Base-by-base conservation (phyloP, 1,140 invertebrate genomes). In the Acromyrmex heyeri region DNA sequence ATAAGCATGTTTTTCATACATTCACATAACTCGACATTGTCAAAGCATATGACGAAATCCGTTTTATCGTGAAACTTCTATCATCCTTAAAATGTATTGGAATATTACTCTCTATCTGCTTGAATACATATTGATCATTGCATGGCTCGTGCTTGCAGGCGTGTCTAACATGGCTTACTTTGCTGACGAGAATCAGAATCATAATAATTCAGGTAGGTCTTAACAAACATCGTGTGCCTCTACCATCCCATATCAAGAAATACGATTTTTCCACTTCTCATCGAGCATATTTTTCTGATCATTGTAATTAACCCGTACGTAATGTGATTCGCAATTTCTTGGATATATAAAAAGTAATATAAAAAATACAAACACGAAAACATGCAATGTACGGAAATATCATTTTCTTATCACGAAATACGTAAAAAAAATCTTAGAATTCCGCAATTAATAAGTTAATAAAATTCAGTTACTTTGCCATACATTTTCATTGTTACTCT, bases 151-250 rank as follows among this genome's bases (percentile, higher is more conserved):
- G 94, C 94, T 94, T 95, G 90, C 93, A 94, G 95, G 94, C 92
- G 94, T 95, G 88, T 95, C 94, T 94, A 96, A 96, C 92, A 95
- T 94, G 93, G 94, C 94, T 94, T 95, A 95, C 94, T 96, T 95
- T 94, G 94, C 95, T 94, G 95, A 95, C 93, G 94, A 96, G 93
- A 95, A 95, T 93, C 95, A 95, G 94, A 95, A 95, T 95, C 93
- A 95, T 93, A 94, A 94, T 82, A 91, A 94, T 88, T 94, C 95
- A 96, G 95, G 95, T 96, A 95, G 93, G 93, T 94, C 85, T 75
- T 75, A 83, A 73, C 44, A 61, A 83, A 59, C 55, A 61, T 83
- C 24, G 21, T 75, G 38, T 34, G 24, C 38, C 38, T 55, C 64
- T 44, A 38, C 8, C 34, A 48, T 69, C 10, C 12, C 21, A 69